A percentile compares a stretch with the other conserved stretches of the same genome.
These are phyloP conservation scores for Paraescarpia echinospica DNA, from an alignment of 1,140 invertebrate genomes.

Conservation along the genomic window DNA sequence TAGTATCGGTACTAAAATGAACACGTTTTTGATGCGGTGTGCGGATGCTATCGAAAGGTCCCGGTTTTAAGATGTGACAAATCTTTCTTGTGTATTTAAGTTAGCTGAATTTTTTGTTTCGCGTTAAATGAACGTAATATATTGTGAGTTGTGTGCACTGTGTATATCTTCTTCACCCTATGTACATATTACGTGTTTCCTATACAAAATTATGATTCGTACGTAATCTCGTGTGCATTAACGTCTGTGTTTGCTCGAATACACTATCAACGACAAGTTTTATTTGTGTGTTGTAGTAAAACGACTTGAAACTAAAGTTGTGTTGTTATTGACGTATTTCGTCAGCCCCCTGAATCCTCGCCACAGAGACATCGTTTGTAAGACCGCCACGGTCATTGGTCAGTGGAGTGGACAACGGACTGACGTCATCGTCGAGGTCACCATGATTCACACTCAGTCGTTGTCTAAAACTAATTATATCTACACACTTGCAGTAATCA, in stretches of 20 bases:
- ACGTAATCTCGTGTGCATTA: neutral
- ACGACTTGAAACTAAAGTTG: neutral
- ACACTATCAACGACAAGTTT: neutral
- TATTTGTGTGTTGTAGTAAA: conserved; percentile 1
- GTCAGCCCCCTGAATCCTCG: neutral
- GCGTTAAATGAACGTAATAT: neutral
- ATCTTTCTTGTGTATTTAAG: neutral
- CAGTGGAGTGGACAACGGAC: too few relatives aligned
- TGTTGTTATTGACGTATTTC: neutral
- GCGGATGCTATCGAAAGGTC: neutral
- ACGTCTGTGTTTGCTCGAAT: neutral
- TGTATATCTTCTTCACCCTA: neutral
- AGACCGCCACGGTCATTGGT: too few relatives aligned
- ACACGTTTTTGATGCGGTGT: neutral
- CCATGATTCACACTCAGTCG: neutral
- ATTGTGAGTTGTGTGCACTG: neutral
- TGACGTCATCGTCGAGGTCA: neutral
- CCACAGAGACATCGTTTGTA: neutral
- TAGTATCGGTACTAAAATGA: neutral
- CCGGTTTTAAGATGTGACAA: neutral
- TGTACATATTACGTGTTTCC: neutral
- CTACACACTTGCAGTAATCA: neutral
- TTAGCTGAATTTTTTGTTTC: neutral
- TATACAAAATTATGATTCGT: neutral
- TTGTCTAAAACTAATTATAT: neutral